A percentile compares a stretch with the other conserved stretches of the same genome.
Conservation (phyloP, 2,113 vertebrate genomes). For the Ahaetulla prasina region DNA sequence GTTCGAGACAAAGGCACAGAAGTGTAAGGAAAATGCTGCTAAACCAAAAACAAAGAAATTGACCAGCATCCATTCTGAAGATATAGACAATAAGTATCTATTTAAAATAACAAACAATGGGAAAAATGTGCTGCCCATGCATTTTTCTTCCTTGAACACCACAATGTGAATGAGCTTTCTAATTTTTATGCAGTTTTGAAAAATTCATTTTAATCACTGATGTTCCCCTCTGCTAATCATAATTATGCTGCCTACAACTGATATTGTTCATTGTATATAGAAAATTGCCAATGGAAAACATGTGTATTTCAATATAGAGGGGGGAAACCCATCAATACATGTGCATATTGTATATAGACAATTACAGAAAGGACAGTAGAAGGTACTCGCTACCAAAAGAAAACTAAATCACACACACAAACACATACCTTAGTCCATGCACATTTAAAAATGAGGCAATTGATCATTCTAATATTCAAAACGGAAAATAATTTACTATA, state of each 20-base stretch:
- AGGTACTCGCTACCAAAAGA: neutral
- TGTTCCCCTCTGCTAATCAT: neutral
- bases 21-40: neutral
- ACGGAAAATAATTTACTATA: neutral
- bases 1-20: neutral
- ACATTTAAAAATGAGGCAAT: neutral
- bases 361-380: neutral
- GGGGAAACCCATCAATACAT: neutral
- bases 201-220: neutral
- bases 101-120: neutral
- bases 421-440: neutral
- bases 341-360: neutral
- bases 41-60: neutral
- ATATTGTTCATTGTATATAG: neutral
- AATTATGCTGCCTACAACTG: neutral
- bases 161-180: neutral
- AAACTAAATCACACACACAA: neutral
- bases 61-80: neutral
- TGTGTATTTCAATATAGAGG: neutral
- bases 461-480: neutral
- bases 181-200: neutral
- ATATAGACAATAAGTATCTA: neutral
- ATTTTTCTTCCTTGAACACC: neutral
- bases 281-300: neutral
- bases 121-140: neutral